Evolutionary conservation across 2,113 vertebrate species (phyloP).

Genomic region (Leucoraja erinaceus): DNA sequence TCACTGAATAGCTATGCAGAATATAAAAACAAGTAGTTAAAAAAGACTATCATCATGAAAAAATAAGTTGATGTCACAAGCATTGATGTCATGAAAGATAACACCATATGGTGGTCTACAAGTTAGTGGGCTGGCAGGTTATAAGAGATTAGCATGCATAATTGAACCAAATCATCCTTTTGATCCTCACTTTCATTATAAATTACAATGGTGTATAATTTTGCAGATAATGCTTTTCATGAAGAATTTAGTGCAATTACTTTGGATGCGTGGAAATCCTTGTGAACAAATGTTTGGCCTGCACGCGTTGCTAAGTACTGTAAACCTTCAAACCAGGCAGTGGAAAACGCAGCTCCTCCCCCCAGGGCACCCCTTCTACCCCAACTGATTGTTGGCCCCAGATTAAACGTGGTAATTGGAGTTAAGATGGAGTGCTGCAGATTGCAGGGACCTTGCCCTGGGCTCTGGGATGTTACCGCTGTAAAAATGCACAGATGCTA

Average conservation of each 20-base stretch:
- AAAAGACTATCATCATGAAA: not conserved
- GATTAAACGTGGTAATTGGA: conserved; percentile 39
- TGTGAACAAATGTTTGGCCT: conserved; percentile 12
- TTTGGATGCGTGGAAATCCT: not conserved
- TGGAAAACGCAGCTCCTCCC: conserved; percentile 32
- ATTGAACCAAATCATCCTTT: not conserved
- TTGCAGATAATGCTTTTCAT: not conserved
- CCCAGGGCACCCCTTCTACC: conserved; percentile 29
- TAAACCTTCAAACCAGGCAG: conserved; percentile 24
- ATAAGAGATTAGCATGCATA: not conserved
- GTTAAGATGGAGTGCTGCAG: conserved; percentile 36
- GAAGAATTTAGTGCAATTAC: not conserved
- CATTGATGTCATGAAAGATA: not conserved
- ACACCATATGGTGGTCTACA: not conserved
- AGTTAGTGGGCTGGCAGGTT: not conserved
- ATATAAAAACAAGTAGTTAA: not conserved
- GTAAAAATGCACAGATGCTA: conserved; percentile 36
- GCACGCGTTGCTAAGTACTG: not conserved
- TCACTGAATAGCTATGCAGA: too few relatives aligned
- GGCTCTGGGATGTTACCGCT: conserved; percentile 33
- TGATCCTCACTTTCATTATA: not conserved
- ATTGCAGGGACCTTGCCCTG: conserved; percentile 38
- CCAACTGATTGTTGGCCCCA: conserved; percentile 38
- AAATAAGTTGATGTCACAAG: not conserved
- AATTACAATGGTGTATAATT: not conserved